Base-by-base conservation (phyloP, 2,888 invertebrate species). In the Oegoconia quadripuncta region DNA sequence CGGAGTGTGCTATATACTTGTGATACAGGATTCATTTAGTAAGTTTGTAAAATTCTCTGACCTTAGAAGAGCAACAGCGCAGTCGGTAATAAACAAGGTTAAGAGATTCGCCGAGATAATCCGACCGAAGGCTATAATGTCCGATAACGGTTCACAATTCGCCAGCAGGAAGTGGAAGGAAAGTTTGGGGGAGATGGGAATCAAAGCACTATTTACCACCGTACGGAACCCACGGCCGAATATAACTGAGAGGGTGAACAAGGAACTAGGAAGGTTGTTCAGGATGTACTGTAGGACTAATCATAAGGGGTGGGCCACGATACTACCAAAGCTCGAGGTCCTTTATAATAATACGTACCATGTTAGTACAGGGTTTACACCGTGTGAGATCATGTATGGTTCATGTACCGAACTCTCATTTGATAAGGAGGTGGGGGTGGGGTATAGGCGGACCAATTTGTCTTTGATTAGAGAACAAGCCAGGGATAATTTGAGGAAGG, bases 191-290 rank as follows among this genome's bases (percentile, higher is more conserved):
- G 13, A 34, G 1, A 6, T 32, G 2, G 36, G 32, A 0, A 39
- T 52, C 6, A 44, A 42, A 16, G 3, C 39, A 0, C 25, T 44
- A 1, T 29, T 50, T 18, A 52, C 54, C 0, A 48, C 56, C 0
- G 44, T 57, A 0, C 12, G 51, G 1, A 54, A 54, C 20, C 54
- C 54, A 0, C 14, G 52, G 0, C 54, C 49, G 3, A 57, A 54
- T 30, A 39, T 34, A 0, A 46, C 44, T 0, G 54, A 54, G 22
- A 33, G 52, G 2, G 50, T 52, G 1, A 57, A 54, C 32, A 48
- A 41, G 9, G 54, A 52, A 14, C 27, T 50, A 16, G 47, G 48
- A 0, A 20, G 50, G 13, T 1, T 56, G 1, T 56, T 56, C 22
- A 33, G 52, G 9, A 43, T 48, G 1, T 54, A 52, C 26, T 52